Conservation (phyloP, 2,113 vertebrate genomes). For the Cyrtonyx montezumae region DNA sequence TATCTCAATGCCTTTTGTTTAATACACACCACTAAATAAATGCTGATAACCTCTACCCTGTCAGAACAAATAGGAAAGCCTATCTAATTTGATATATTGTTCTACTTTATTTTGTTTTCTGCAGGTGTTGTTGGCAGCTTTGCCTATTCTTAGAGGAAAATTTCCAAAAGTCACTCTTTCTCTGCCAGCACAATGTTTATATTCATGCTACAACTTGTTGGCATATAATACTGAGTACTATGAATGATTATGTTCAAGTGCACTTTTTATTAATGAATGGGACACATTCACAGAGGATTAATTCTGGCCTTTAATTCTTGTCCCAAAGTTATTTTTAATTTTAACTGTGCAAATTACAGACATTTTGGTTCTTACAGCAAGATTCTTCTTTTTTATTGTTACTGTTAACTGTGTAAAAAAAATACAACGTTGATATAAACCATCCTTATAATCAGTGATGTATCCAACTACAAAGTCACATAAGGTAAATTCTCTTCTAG, state of each 20-base stretch:
- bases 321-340: background rate
- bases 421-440: background rate
- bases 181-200: slow-evolving; percentile 12
- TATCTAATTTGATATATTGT: background rate
- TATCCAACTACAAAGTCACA: background rate
- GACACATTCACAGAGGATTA: background rate
- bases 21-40: background rate
- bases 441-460: background rate
- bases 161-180: slow-evolving; percentile 1
- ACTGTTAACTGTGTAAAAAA: background rate
- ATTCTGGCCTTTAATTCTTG: background rate
- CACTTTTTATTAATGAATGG: slow-evolving; percentile 20
- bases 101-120: background rate
- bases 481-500: background rate
- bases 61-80: background rate
- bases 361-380: background rate
- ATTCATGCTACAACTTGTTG: slow-evolving; percentile 18
- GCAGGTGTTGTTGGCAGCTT: background rate
- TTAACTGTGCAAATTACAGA: background rate
- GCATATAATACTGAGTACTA: background rate
- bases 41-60: background rate
- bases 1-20: background rate
- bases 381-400: background rate
- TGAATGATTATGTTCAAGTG: background rate
- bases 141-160: background rate